Conservation (phyloP, 1,140 invertebrate species). For the Polypedilum vanderplanki region DNA sequence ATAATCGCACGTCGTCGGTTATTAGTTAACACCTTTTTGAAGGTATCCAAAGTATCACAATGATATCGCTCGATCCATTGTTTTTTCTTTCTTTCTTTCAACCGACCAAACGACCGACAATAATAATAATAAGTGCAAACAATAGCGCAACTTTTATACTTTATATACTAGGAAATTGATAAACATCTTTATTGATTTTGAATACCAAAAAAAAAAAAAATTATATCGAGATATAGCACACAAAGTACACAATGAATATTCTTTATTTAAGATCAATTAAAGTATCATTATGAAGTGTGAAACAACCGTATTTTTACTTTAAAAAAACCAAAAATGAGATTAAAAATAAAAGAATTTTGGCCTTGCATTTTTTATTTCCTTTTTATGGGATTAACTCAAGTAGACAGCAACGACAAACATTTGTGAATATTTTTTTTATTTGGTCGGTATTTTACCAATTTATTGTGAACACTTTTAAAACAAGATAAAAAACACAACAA, state of each 20-base stretch:
- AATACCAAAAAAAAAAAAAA: slow-evolving; percentile 19
- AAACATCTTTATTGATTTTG: slow-evolving; percentile 14
- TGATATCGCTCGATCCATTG: neutral
- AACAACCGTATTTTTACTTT: neutral
- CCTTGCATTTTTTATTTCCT: neutral
- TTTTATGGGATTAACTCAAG: too few species aligned
- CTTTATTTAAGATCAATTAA: neutral
- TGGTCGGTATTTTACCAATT: neutral
- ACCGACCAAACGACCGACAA: too few species aligned
- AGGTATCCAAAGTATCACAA: neutral
- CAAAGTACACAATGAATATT: neutral
- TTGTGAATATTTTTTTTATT: neutral
- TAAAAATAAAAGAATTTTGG: too few species aligned
- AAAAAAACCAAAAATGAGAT: too few species aligned
- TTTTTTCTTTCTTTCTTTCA: neutral
- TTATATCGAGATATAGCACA: neutral
- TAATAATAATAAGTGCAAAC: slow-evolving; percentile 17
- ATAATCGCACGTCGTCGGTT: neutral
- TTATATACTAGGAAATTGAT: slow-evolving; percentile 7
- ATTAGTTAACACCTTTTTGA: slow-evolving; percentile 14
- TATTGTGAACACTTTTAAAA: slow-evolving; percentile 19
- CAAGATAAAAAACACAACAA: slow-evolving; percentile 6
- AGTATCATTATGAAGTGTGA: neutral
- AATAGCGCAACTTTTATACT: slow-evolving; percentile 13
- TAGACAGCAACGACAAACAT: neutral